Conservation (phyloP, 2,888 invertebrate species). For the Ennomos fuscantarius region DNA sequence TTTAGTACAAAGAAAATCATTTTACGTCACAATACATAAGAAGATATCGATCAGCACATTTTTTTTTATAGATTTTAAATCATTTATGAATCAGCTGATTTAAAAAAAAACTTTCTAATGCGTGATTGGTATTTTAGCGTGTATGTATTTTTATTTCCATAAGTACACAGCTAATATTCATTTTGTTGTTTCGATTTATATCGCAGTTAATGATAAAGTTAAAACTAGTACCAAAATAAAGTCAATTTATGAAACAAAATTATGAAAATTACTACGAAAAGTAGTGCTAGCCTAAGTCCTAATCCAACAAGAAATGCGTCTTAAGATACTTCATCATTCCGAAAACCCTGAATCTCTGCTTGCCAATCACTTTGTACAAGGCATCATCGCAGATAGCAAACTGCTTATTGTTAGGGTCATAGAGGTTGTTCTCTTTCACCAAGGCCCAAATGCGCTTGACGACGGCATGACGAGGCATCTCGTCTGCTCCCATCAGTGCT, state of each 20-base stretch:
- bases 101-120: no score
- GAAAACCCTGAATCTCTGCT: constrained; percentile 96
- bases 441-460: constrained; percentile 96
- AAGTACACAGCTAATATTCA: no score
- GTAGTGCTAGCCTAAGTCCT: no score
- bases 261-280: neutral
- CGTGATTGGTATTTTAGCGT: no score
- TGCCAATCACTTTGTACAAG: constrained; percentile 94
- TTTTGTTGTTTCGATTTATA: no score
- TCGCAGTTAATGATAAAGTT: neutral
- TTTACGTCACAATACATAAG: no score
- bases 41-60: no score
- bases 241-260: no score
- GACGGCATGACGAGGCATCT: constrained; percentile 94
- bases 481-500: constrained; percentile 92
- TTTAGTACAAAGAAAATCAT: no score
- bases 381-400: constrained; percentile 97
- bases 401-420: constrained; percentile 97
- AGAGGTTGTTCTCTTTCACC: constrained; percentile 94
- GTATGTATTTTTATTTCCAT: no score
- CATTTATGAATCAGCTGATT: no score
- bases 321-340: constrained; percentile 99
- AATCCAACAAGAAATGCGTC: constrained; percentile 89
- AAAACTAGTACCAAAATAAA: neutral
- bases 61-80: no score